These are phyloP conservation scores for Tauraco erythrolophus DNA, from an alignment of 2,113 vertebrate species.

Conservation along the genomic window DNA sequence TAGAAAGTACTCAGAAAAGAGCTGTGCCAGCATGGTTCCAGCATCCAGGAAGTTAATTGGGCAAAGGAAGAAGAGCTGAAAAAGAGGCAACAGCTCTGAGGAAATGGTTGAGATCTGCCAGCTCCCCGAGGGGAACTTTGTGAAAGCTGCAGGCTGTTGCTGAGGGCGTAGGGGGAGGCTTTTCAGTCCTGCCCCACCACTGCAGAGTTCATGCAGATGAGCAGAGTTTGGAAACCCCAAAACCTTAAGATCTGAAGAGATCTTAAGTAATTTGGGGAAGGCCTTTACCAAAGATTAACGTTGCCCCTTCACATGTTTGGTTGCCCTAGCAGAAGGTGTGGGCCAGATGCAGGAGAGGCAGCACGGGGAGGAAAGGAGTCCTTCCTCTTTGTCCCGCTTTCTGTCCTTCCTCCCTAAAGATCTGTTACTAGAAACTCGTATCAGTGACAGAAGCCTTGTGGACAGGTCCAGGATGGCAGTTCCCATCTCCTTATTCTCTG, in stretches of 20 bases:
- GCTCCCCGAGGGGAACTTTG: rapidly evolving
- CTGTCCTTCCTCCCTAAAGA: not conserved
- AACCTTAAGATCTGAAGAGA: not conserved
- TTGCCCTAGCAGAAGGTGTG: not conserved
- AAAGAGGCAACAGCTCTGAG: not conserved
- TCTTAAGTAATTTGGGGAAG: not conserved
- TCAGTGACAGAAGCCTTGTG: not conserved
- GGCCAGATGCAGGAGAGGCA: not conserved
- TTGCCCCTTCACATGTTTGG: rapidly evolving
- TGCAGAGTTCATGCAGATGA: not conserved
- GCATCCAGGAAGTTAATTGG: not conserved
- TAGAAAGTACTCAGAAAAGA: not conserved
- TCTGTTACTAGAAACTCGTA: rapidly evolving
- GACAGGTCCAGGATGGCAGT: not conserved
- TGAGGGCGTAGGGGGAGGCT: not conserved
- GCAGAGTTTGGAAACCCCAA: not conserved
- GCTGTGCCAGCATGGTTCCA: not conserved
- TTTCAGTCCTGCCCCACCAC: not conserved
- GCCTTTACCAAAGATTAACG: not conserved
- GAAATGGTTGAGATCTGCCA: not conserved
- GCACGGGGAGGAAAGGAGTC: not conserved
- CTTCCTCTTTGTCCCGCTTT: not conserved
- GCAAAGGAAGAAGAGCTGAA: not conserved
- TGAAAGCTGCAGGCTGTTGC: not conserved
- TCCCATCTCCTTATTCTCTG: not conserved